Evolutionary conservation across 1,140 invertebrate species (phyloP), one percentile per base, ranked within the genome.

Genomic region (Drosophila pseudoobscura): DNA sequence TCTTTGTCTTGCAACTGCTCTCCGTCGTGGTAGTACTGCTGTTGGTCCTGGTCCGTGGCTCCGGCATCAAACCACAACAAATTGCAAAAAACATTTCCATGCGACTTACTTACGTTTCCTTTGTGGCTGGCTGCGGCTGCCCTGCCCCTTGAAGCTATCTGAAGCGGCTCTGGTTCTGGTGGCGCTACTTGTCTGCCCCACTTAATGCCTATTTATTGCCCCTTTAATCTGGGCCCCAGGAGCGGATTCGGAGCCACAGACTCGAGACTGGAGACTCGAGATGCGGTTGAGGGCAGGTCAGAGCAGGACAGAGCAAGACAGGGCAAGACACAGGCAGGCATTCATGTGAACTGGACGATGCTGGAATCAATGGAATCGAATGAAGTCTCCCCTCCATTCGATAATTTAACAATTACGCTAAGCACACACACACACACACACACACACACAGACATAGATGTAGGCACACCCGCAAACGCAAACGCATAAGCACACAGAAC

Each of bases 141-240:
- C 51, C 11, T 13, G 3, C 11, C 35, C 35, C 35, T 39, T 39
- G 35, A 39, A 39, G 35, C 35, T 39, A 11, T 39, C 35, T 39
- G 35, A 13, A 4, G 29, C 15, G 20, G 51, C 15, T 20, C 15
- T 13, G 35, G 53, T 59, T 20, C 57, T 77, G 65, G 50, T 39
- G 35, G 3, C 35, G 35, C 35, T 69, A 63, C 59, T 74, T 65
- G 70, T 59, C 73, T 75, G 70, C 52, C 78, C 82, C 74, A 87
- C 82, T 87, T 85, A 87, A 87, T 87, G 78, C 82, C 82, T 87
- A 85, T 85, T 87, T 82, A 85, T 78, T 85, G 82, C 78, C 82
- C 70, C 64, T 82, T 87, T 87, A 87, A 85, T 87, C 82, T 61
- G 47, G 17, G 26, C 13, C 49, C 6, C 20, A 11, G 29, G n/a